Evolutionary conservation across 2,113 vertebrate species (phyloP).

Genomic region (Rattus rattus): DNA sequence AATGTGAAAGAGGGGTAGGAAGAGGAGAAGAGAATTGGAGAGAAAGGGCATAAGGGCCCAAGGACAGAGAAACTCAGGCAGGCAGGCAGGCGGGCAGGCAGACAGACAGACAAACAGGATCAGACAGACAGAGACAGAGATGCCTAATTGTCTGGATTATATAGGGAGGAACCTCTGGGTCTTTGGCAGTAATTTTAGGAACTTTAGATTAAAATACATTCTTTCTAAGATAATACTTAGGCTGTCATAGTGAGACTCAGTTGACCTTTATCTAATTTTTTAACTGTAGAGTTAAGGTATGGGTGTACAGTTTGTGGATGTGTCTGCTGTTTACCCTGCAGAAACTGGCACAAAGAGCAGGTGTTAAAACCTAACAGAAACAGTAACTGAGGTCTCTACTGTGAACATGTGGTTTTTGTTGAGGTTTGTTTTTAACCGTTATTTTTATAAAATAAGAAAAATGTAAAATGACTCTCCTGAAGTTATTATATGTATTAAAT

Average conservation of each 20-base stretch:
- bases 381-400: slow-evolving; percentile 52
- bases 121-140: no score
- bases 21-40: no score
- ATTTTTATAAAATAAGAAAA: slow-evolving; percentile 40
- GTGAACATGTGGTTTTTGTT: slow-evolving; percentile 74
- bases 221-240: neutral
- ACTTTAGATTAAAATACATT: neutral
- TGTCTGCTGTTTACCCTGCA: neutral
- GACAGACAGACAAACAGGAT: no score
- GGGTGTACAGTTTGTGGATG: slow-evolving; percentile 39
- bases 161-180: no score
- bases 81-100: no score
- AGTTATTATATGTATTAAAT: slow-evolving; percentile 1
- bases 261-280: slow-evolving; percentile 12
- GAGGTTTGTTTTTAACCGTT: slow-evolving; percentile 72
- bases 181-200: slow-evolving; percentile 35
- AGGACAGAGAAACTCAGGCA: no score
- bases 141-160: no score
- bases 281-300: slow-evolving; percentile 18
- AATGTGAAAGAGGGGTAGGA: no score
- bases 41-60: no score
- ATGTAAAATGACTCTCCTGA: slow-evolving; percentile 36
- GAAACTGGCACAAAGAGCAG: slow-evolving; percentile 62
- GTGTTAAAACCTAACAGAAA: slow-evolving; percentile 69
- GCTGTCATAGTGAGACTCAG: neutral